These are phyloP conservation scores for Eupithecia exiguata DNA, from an alignment of 2,888 invertebrate genomes.

Conservation along the genomic window DNA sequence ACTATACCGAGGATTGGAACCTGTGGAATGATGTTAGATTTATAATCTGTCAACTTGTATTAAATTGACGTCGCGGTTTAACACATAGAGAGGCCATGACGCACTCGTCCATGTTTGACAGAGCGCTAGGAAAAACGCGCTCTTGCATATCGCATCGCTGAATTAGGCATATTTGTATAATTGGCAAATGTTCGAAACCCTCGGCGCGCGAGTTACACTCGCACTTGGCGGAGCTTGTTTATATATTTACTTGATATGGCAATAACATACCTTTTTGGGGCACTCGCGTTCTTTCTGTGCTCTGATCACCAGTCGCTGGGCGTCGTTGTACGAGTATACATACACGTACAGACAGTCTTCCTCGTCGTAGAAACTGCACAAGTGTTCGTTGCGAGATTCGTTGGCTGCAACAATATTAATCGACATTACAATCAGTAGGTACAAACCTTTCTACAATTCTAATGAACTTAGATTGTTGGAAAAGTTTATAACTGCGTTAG, in stretches of 20 bases:
- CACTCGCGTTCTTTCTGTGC: slow-evolving; percentile 94
- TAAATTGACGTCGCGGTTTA: neutral
- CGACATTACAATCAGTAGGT: neutral
- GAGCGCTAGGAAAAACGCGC: too few relatives aligned
- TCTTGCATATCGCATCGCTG: too few relatives aligned
- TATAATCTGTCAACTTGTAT: neutral
- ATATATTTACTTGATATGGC: too few relatives aligned
- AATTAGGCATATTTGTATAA: too few relatives aligned
- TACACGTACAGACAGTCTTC: slow-evolving; percentile 96
- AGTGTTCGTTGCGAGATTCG: slow-evolving; percentile 90
- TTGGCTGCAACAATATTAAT: slow-evolving; percentile 79
- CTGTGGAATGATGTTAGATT: slow-evolving; percentile 58
- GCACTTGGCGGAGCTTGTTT: too few relatives aligned
- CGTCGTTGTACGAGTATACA: slow-evolving; percentile 91
- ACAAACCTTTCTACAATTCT: too few relatives aligned
- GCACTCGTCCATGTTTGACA: too few relatives aligned
- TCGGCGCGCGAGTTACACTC: too few relatives aligned
- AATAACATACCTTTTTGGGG: slow-evolving; percentile 87
- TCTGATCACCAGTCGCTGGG: slow-evolving; percentile 87
- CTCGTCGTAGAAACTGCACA: slow-evolving; percentile 93
- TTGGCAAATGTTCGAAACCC: too few relatives aligned
- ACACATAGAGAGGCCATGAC: too few relatives aligned
- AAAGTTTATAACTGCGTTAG: neutral
- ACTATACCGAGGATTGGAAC: slow-evolving; percentile 93
- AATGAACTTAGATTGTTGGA: neutral